These are phyloP conservation scores for Onchidella celtica DNA, from an alignment of 2,888 invertebrate genomes.

Conservation along the genomic window DNA sequence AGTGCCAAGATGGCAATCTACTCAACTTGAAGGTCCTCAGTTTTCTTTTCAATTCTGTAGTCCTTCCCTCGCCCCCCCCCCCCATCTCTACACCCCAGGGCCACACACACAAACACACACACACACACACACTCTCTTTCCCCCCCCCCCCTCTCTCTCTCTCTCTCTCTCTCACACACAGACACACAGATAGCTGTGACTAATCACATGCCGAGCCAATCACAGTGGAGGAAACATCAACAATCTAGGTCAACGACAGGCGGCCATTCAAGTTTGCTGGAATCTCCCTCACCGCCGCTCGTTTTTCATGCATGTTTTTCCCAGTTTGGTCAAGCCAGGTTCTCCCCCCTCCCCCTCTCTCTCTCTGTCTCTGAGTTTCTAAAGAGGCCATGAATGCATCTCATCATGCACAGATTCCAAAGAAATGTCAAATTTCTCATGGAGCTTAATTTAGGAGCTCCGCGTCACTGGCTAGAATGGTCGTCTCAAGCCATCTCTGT, in stretches of 20 bases:
- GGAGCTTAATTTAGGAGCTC: no score
- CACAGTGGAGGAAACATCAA: background rate
- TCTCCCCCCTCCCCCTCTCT: background rate
- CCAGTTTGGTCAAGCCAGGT: conserved; percentile 11
- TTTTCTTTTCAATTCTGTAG: background rate
- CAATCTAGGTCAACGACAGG: conserved; percentile 17
- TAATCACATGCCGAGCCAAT: conserved; percentile 37
- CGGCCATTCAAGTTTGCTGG: background rate
- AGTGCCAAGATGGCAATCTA: conserved; percentile 26
- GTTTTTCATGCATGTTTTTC: conserved; percentile 13
- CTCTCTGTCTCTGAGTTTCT: background rate
- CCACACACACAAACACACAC: no score
- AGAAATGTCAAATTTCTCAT: no score
- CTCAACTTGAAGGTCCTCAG: conserved; percentile 4
- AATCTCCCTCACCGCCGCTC: conserved; percentile 6
- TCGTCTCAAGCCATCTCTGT: no score
- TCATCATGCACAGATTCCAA: background rate
- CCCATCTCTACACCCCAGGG: no score
- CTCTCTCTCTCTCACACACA: no score
- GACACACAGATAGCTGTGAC: conserved; percentile 14
- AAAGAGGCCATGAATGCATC: conserved; percentile 6
- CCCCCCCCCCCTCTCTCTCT: no score
- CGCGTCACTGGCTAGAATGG: no score
- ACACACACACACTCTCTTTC: background rate
- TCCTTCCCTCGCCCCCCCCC: no score